phyloP scores from a whole-genome alignment of 2,797 vertebrate genomes.

The Diplodus sargus region DNA sequence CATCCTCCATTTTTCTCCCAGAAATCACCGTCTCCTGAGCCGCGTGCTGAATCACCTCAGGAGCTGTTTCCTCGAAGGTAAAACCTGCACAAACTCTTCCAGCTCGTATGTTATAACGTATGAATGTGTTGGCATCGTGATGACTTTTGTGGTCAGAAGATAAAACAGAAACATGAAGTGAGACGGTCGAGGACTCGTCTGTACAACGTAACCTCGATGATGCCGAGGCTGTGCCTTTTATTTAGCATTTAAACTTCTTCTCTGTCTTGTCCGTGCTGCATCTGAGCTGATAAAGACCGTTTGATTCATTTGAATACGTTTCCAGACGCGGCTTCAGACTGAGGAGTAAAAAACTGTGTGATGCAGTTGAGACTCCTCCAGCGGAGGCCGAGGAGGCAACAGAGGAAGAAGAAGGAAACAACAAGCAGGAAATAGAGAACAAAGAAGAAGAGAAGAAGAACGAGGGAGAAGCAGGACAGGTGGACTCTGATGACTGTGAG shows the following conservation, averaged over 20 bases:
- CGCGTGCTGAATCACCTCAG: constrained; percentile 18
- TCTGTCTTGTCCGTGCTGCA: no score
- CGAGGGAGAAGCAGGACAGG: constrained; percentile 41
- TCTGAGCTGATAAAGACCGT: background rate
- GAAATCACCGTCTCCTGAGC: constrained; percentile 53
- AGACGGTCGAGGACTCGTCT: no score
- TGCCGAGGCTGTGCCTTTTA: no score
- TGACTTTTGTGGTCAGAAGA: background rate
- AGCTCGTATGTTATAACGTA: background rate
- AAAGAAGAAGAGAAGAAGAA: constrained; percentile 17
- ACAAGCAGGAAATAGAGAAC: background rate
- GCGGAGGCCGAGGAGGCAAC: constrained; percentile 36
- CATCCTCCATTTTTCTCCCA: constrained; percentile 9
- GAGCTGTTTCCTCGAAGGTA: constrained; percentile 56
- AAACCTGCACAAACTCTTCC: background rate
- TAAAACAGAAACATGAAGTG: no score
- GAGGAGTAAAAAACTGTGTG: constrained; percentile 12
- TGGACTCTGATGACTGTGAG: constrained; percentile 62
- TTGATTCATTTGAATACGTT: background rate
- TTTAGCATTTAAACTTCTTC: no score
- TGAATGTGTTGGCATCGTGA: background rate
- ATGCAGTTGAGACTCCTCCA: background rate
- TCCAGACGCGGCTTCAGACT: constrained; percentile 55
- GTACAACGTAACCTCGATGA: no score
- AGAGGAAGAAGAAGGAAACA: constrained; percentile 15